Evolutionary conservation across 1,140 invertebrate genomes (phyloP).

Genomic region (Scaptomyza hsui): DNA sequence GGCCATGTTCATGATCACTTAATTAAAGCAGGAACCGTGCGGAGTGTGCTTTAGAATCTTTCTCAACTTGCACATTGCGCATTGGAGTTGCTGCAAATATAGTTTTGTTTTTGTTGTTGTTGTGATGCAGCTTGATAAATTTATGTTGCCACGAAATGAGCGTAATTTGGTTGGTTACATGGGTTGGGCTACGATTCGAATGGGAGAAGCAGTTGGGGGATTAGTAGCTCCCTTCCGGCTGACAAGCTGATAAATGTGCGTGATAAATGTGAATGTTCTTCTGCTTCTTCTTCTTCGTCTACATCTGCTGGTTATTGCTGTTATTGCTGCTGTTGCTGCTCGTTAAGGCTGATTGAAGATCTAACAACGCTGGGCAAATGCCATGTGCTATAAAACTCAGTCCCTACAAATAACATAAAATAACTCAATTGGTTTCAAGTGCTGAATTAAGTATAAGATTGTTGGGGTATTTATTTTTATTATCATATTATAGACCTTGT

Average conservation of each 20-base stretch:
- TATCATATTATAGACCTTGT: neutral
- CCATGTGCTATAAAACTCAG: constrained; percentile 34
- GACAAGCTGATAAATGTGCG: constrained; percentile 80
- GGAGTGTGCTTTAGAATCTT: constrained; percentile 6
- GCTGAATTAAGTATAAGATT: neutral
- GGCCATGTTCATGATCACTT: constrained; percentile 73
- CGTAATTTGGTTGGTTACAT: constrained; percentile 76
- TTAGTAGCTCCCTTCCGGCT: constrained; percentile 59
- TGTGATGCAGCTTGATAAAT: constrained; percentile 69
- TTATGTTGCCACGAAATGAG: constrained; percentile 74
- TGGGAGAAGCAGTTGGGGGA: constrained; percentile 18
- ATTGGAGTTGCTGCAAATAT: constrained; percentile 40
- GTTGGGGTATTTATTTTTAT: neutral
- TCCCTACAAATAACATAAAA: constrained; percentile 10
- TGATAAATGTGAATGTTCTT: constrained; percentile 66
- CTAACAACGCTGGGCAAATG: constrained; percentile 51
- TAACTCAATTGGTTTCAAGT: constrained; percentile 17
- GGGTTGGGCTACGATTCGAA: constrained; percentile 15
- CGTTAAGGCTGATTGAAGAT: constrained; percentile 64
- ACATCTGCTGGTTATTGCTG: constrained; percentile 34
- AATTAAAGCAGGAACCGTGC: constrained; percentile 62
- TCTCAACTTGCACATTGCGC: constrained; percentile 15
- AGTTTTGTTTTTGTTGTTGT: constrained; percentile 32
- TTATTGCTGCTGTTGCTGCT: constrained; percentile 26
- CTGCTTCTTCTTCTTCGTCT: constrained; percentile 37